Evolutionary conservation across 1,140 invertebrate genomes (phyloP).

Genomic region (Nasonia vitripennis): DNA sequence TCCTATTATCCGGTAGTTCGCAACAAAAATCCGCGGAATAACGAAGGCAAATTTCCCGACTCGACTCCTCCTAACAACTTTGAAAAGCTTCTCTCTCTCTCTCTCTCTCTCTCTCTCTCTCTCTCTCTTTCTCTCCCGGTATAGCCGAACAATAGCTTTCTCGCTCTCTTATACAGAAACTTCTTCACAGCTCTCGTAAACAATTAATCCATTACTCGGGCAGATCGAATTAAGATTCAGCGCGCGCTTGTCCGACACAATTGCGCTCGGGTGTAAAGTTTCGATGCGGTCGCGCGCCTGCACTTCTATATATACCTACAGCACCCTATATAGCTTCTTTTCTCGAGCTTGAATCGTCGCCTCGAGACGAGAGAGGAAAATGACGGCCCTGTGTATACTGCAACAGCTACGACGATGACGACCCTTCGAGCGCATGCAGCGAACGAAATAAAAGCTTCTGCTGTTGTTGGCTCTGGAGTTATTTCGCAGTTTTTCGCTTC

Average conservation of each 20-base stretch:
- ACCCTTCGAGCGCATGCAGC: neutral
- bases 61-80: neutral
- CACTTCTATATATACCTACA: neutral
- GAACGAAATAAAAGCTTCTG: neutral
- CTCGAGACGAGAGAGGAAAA: neutral
- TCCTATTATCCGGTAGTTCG: neutral
- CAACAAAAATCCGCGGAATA: neutral
- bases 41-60: constrained; percentile 10
- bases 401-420: no score
- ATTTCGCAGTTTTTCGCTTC: neutral
- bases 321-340: neutral
- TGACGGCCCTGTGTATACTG: neutral
- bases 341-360: neutral
- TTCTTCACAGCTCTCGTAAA: neutral
- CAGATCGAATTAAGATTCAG: constrained; percentile 7
- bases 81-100: neutral
- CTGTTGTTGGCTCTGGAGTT: neutral
- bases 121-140: no score
- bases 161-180: neutral
- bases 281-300: neutral
- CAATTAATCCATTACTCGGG: constrained; percentile 8
- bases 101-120: neutral
- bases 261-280: neutral
- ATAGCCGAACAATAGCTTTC: constrained; percentile 2
- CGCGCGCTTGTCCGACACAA: neutral